These are phyloP conservation scores for Trichonephila inaurata DNA, from an alignment of 1,140 invertebrate species.

Conservation along the genomic window DNA sequence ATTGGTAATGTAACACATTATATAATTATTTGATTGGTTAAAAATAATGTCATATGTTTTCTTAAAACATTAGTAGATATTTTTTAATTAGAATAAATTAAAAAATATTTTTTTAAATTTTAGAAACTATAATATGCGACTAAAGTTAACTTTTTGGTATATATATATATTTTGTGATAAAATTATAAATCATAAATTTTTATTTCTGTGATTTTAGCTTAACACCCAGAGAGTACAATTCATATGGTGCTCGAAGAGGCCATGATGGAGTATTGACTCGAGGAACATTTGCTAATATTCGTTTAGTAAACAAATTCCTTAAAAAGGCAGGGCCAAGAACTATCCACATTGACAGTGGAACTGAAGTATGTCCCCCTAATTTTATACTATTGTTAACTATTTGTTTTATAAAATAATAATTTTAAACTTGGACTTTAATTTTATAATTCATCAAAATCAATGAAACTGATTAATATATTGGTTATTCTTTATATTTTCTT, in stretches of 20 bases:
- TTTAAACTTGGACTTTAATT: too few species aligned
- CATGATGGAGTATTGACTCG: conserved; percentile 98
- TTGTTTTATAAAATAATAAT: too few species aligned
- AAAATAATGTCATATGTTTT: too few species aligned
- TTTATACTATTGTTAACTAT: too few species aligned
- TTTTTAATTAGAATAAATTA: neutral
- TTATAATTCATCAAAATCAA: too few species aligned
- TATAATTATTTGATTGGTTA: too few species aligned
- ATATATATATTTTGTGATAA: neutral
- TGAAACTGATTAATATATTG: too few species aligned
- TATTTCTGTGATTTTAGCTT: conserved; percentile 83
- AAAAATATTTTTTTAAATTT: neutral
- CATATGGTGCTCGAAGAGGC: conserved; percentile 97
- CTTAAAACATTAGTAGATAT: neutral
- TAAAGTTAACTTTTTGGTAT: too few species aligned
- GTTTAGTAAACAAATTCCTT: conserved; percentile 95
- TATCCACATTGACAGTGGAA: conserved; percentile 91
- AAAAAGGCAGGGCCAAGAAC: conserved; percentile 92
- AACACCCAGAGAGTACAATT: conserved; percentile 97
- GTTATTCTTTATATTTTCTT: too few species aligned
- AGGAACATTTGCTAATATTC: conserved; percentile 99
- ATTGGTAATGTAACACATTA: too few species aligned
- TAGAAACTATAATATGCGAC: too few species aligned
- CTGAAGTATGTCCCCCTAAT: conserved; percentile 83
- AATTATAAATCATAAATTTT: neutral